Evolutionary conservation across 2,888 invertebrate species (phyloP), one percentile per base, ranked within the genome.

Genomic region (Drosophila affinis): DNA sequence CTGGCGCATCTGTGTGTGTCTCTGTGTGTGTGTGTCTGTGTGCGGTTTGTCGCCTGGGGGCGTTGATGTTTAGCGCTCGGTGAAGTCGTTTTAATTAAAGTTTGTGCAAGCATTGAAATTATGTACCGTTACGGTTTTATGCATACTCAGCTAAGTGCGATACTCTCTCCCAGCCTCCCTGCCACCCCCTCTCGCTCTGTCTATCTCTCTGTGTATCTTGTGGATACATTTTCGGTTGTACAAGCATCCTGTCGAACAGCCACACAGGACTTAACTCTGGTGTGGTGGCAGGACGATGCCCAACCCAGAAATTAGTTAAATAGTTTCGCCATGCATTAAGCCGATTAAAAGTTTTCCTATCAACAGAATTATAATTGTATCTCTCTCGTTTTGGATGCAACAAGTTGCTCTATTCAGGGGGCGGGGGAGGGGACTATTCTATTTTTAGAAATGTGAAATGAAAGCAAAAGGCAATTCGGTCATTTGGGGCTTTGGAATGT

Each of bases 31-130:
- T 47, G 46, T 55, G 21, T 59, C 45, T 57, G 47, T 47, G 7
- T 51, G 52, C 44, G 58, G 55, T 61, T 48, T 56, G 58, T 24
- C 65, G 61, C 57, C 62, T 62, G 49, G 60, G 46, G 71, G 72
- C 67, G 48, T 55, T 74, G 64, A 59, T 83, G 76, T 74, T 81
- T 70, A 72, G 62, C 77, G 69, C 68, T 72, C 69, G 68, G 78
- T 69, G 68, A 83, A 76, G 62, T 77, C 75, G 77, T 83, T 83
- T 83, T 83, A 85, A 83, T 83, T 83, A 83, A 82, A 85, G 83
- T 77, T 85, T 75, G 72, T 78, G 77, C 61, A 71, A 75, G 75
- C 78, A 78, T 79, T 77, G 67, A 80, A 82, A 85, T 82, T 80
- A 78, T 83, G 70, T 73, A 48, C 68, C 44, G 58, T 72, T 72